Percentiles rank a stretch among this genome's conserved stretches.
These are phyloP conservation scores for Trichopria drosophilae DNA, from an alignment of 2,888 invertebrate species.

Conservation along the genomic window DNA sequence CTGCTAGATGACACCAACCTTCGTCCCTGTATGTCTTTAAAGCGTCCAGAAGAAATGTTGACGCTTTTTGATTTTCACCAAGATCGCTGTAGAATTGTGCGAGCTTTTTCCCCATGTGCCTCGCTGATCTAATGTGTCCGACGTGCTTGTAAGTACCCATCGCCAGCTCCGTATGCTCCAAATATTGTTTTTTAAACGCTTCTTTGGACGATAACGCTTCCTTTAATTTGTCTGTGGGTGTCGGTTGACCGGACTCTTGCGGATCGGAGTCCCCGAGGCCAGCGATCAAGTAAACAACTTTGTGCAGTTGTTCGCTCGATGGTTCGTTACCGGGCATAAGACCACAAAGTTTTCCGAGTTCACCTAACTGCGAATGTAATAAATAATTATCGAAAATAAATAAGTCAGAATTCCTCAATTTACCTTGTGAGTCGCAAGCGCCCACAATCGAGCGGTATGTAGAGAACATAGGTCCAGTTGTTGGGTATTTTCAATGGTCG, in stretches of 20 bases:
- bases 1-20: conserved; percentile 82
- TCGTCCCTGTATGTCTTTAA: conserved; percentile 85
- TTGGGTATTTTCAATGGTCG: conserved; percentile 66
- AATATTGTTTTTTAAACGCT: conserved; percentile 85
- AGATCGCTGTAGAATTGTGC: conserved; percentile 88
- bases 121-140: conserved; percentile 75
- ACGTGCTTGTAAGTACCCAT: conserved; percentile 97
- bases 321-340: conserved; percentile 82
- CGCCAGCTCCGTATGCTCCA: conserved; percentile 90
- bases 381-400: background rate
- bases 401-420: conserved; percentile 1
- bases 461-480: conserved; percentile 73
- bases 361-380: conserved; percentile 66
- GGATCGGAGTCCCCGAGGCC: conserved; percentile 82
- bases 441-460: conserved; percentile 84
- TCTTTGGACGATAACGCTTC: conserved; percentile 88
- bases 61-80: conserved; percentile 85
- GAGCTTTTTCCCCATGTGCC: conserved; percentile 84
- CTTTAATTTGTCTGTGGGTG: conserved; percentile 82
- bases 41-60: conserved; percentile 84
- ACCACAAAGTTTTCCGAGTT: conserved; percentile 87
- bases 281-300: conserved; percentile 86
- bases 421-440: conserved; percentile 85
- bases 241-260: conserved; percentile 58
- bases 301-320: conserved; percentile 84